Evolutionary conservation across 2,888 invertebrate genomes (phyloP), one percentile per base, ranked within the genome.

Genomic region (Pegoplata infirma): DNA sequence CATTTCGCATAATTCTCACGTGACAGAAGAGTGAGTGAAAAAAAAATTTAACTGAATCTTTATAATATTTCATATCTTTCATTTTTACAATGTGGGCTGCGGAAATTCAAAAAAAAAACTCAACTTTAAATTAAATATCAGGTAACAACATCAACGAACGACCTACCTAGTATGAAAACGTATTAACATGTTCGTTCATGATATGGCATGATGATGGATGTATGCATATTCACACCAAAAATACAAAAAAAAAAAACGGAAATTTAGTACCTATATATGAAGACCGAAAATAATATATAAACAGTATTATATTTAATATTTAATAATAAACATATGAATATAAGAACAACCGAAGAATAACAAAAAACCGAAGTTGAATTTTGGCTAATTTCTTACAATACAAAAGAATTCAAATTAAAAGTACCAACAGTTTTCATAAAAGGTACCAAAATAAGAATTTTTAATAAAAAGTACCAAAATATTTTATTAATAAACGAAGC

Each of bases 1-100:
- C 53, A 68, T 63, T 75, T 74, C 78, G 74, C 78, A 71, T 79
- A 79, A 71, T 79, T 79, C 71, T 75, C 78, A 79, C 75, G 75
- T 75, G 74, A 79, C 55, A 67, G 25, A 8, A 36, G 64, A 56
- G 46, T 66, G 69, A 23, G 51, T 12, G 17, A 10, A 49, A 28
- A 46, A 23, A n/a, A 5, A 23, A 28, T 47, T 14, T 46, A n/a
- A 58, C 40, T 55, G 56, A n/a, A 25, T 47, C 28, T 47, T 61
- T n/a, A 49, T 14, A 21, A n/a, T n/a, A n/a, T n/a, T 36, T 25
- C 44, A 10, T 61, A 19, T 61, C 25, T 51, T 59, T 64, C 58
- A 58, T 46, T 66, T 64, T 55, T 47, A 44, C 63, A 61, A 69
- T 66, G 78, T 79, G 75, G 78, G 78, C 59, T 75, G 78, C 74